Evolutionary conservation across 2,113 vertebrate genomes (phyloP).

Genomic region (Pyrgilauda ruficollis): DNA sequence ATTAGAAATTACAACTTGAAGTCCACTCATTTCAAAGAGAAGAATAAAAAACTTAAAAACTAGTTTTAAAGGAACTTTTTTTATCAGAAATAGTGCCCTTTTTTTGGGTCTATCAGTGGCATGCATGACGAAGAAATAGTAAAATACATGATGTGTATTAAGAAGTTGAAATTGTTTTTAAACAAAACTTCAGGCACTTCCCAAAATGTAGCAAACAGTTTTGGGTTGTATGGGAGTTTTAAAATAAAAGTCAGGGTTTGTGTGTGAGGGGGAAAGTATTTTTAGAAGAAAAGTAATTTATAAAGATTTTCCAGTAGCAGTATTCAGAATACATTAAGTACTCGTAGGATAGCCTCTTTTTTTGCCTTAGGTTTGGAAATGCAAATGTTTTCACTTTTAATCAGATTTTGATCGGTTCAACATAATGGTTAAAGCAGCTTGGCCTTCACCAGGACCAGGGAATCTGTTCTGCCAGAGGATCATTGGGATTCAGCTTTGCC

Average conservation of each 20-base stretch:
- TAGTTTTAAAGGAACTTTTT: neutral
- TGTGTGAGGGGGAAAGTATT: rapidly evolving
- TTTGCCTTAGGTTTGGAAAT: neutral
- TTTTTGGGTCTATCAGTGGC: neutral
- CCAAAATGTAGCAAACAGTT: neutral
- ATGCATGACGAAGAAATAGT: neutral
- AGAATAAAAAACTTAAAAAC: neutral
- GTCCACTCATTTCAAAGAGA: neutral
- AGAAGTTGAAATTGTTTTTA: neutral
- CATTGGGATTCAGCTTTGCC: neutral
- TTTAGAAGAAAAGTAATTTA: neutral
- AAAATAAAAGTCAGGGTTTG: neutral
- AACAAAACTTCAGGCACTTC: neutral
- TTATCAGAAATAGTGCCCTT: neutral
- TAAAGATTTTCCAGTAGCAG: neutral
- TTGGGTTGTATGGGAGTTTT: neutral
- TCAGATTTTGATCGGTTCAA: neutral
- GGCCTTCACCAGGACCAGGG: neutral
- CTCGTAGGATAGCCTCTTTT: neutral
- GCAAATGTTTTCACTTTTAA: neutral
- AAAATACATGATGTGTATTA: neutral
- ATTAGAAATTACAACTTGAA: neutral
- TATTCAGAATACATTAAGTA: neutral
- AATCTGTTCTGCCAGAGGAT: neutral
- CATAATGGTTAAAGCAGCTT: neutral